phyloP scores from a whole-genome alignment of 1,140 invertebrate species.

The Pectinophora gossypiella region DNA sequence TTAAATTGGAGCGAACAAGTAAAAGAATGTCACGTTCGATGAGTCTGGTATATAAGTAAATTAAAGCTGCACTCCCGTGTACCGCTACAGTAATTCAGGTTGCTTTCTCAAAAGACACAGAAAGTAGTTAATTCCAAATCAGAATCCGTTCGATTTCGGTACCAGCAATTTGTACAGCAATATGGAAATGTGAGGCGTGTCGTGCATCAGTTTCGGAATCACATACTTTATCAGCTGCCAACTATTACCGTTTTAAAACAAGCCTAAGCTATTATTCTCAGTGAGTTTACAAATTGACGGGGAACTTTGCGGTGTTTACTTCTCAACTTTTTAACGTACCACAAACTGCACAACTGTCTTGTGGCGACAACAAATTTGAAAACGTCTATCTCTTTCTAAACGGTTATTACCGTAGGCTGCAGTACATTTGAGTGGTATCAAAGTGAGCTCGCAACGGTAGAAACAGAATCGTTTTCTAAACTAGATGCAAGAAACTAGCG shows the following conservation, averaged over 20 bases:
- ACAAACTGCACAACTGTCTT: conserved; percentile 33
- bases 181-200: neutral
- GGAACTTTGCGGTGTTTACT: conserved; percentile 32
- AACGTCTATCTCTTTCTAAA: neutral
- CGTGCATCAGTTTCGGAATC: neutral
- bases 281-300: conserved; percentile 37
- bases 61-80: conserved; percentile 1
- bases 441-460: neutral
- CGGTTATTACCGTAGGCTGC: neutral
- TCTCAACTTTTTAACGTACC: conserved; percentile 38
- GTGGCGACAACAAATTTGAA: conserved; percentile 24
- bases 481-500: neutral
- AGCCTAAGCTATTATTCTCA: conserved; percentile 29
- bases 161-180: neutral
- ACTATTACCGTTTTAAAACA: neutral
- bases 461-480: neutral
- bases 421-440: neutral
- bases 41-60: no score
- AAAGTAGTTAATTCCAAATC: neutral
- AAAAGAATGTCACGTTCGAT: neutral
- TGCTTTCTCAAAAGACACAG: conserved; percentile 32
- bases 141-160: neutral
- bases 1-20: neutral
- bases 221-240: neutral
- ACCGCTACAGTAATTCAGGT: conserved; percentile 33